Conservation (phyloP, 1,140 invertebrate genomes). For the Aphidius ervi region DNA sequence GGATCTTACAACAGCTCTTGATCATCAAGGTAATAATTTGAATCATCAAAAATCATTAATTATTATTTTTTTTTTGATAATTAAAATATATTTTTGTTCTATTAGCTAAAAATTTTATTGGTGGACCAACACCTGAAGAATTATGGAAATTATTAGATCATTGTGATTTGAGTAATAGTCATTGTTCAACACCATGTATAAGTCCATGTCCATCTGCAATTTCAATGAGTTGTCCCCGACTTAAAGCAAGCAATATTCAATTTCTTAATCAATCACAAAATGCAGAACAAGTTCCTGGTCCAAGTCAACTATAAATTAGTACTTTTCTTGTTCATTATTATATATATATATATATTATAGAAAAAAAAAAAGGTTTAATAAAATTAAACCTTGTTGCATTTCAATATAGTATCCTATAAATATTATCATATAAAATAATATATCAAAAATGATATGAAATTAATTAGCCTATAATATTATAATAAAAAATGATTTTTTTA, state of each 20-base stretch:
- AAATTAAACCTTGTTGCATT: too few relatives aligned
- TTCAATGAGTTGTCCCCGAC: conserved; percentile 55
- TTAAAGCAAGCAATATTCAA: conserved; percentile 71
- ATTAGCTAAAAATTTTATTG: conserved; percentile 53
- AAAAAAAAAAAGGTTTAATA: too few relatives aligned
- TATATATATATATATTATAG: too few relatives aligned
- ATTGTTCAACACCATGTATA: conserved; percentile 79
- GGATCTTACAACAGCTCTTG: conserved; percentile 94
- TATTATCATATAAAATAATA: too few relatives aligned
- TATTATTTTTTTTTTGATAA: conserved; percentile 8
- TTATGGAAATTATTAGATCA: conserved; percentile 86
- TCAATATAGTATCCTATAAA: too few relatives aligned
- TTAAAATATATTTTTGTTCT: conserved; percentile 16
- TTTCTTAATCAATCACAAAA: conserved; percentile 65
- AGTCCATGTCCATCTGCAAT: conserved; percentile 71
- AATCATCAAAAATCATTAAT: not conserved
- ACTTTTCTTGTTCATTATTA: not conserved
- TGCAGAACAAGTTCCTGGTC: conserved; percentile 34
- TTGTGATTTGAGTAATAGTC: conserved; percentile 83
- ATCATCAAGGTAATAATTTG: conserved; percentile 60
- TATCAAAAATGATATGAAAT: too few relatives aligned
- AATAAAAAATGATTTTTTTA: too few relatives aligned
- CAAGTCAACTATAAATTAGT: conserved; percentile 34
- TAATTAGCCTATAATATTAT: too few relatives aligned
- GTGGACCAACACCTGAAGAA: conserved; percentile 87